These are phyloP conservation scores for Diadophis punctatus DNA, from an alignment of 2,113 vertebrate genomes.

Conservation along the genomic window DNA sequence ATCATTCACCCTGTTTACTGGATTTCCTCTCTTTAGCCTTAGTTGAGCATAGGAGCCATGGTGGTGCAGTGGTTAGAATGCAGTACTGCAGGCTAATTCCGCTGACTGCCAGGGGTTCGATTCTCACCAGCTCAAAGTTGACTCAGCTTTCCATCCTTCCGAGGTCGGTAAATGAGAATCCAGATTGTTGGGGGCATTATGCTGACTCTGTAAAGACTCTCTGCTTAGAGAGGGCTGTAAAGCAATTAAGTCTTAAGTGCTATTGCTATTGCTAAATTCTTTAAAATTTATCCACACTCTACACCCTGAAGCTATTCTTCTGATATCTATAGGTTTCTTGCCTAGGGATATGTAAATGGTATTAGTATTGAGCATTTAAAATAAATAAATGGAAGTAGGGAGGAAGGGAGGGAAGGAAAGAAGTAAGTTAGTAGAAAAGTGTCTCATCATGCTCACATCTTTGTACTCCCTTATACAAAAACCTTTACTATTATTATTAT, in stretches of 20 bases:
- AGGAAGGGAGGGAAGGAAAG: not conserved
- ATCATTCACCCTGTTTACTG: not conserved
- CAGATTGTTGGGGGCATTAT: not conserved
- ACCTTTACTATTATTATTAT: not conserved
- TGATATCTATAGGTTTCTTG: not conserved
- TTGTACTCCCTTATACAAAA: not conserved
- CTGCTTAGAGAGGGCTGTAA: not conserved
- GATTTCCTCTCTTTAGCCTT: not conserved
- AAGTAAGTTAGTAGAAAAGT: not conserved
- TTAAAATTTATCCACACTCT: not conserved
- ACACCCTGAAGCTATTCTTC: not conserved
- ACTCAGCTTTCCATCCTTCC: not conserved
- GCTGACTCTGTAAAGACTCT: not conserved
- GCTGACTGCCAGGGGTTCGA: not conserved
- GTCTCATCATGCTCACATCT: not conserved
- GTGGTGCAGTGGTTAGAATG: not conserved
- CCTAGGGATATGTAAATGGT: not conserved
- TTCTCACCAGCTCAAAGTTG: not conserved
- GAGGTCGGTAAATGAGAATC: not conserved
- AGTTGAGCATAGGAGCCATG: not conserved
- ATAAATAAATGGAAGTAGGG: not conserved
- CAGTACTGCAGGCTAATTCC: not conserved
- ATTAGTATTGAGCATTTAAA: not conserved
- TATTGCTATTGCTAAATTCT: not conserved
- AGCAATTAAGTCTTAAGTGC: not conserved